Evolutionary conservation across 2,113 vertebrate genomes (phyloP), one percentile per base, ranked within the genome.

Genomic region (Clarias macrocephalus): DNA sequence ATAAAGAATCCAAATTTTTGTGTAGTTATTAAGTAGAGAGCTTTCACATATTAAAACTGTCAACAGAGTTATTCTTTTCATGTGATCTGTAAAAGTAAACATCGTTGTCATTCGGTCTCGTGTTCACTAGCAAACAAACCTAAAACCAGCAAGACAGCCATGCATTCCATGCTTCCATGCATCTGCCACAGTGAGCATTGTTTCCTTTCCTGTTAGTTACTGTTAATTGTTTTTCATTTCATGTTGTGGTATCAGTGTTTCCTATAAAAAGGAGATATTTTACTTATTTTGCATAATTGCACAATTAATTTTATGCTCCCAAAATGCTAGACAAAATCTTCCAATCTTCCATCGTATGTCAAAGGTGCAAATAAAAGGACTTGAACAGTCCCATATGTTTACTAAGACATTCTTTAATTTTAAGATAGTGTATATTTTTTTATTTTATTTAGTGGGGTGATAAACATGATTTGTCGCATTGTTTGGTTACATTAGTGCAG

Each of bases 111-210:
- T 77, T 60, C 7, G 3, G 42, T 0, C 60, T 15, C 28, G 33
- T 23, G 42, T 80, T 56, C 19, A 54, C 75, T 37, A 80, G 76
- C 76, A 86, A 80, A 80, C 75, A 80, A 28, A 65, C 62, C 42
- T 79, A 80, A 86, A 80, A 68, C 37, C 63, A 59, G 37, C 60
- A 66, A 80, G 21, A 81, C 76, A 68, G 9, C 59, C 33, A n/a
- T n/a, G n/a, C n/a, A n/a, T n/a, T n/a, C n/a, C n/a, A n/a, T 48
- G 15, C 62, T 25, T 33, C 23, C 6, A 25, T 42, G 42, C 25
- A 19, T 30, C 75, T 63, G 19, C 15, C 73, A 33, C 12, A 76
- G 37, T 28, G 10, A 66, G 84, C 48, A 8, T 48, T 33, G 60
- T 79, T 77, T 28, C 12, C 42, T 77, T 48, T 59, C 56, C 1